Evolutionary conservation across 1,140 invertebrate species (phyloP), one percentile per base, ranked within the genome.

Genomic region (Rhagoletis pomonella): DNA sequence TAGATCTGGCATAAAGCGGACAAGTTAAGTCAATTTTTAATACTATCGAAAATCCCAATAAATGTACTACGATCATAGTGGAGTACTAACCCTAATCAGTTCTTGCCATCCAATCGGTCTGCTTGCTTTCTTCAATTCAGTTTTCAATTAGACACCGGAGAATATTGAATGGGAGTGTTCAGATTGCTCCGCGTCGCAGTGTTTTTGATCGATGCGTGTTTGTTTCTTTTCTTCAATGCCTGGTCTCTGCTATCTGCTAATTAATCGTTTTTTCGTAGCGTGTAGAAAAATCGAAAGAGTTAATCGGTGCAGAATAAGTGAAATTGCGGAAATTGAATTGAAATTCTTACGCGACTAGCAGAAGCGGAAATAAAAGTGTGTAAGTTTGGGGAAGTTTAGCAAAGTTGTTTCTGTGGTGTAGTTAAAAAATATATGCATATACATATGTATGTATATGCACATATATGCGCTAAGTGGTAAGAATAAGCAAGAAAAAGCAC

Each of bases 201-300:
- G 73, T 39, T 81, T 67, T 67, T 50, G 47, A 9, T 81, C 7
- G 73, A 81, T 81, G 73, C 47, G 73, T 81, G 73, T 81, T 81
- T 81, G 47, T 81, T 55, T 81, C 39, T 67, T 58, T 81, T 29
- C 47, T 55, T 1, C 3, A 81, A 50, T 81, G 47, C 47, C 73
- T 55, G 10, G 47, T 81, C 73, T 81, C 47, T 5, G 73, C 73
- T 81, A 81, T 81, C 73, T 55, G 9, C 10, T 81, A 81, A 81
- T 81, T 81, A 81, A 81, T 55, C 47, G 73, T 12, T 81, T 81
- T 29, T 58, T 81, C 73, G 73, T 19, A 55, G 44, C 42, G n/a
- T 50, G 47, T 81, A 81, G 73, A 29, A 58, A 81, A 81, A 81
- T 29, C 73, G 73, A 58, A 50, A 58, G 73, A 81, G 55, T 50